A percentile compares a stretch with the other conserved stretches of the same genome.
These are phyloP conservation scores for Acromyrmex heyeri DNA, from an alignment of 1,140 invertebrate species.

Conservation along the genomic window DNA sequence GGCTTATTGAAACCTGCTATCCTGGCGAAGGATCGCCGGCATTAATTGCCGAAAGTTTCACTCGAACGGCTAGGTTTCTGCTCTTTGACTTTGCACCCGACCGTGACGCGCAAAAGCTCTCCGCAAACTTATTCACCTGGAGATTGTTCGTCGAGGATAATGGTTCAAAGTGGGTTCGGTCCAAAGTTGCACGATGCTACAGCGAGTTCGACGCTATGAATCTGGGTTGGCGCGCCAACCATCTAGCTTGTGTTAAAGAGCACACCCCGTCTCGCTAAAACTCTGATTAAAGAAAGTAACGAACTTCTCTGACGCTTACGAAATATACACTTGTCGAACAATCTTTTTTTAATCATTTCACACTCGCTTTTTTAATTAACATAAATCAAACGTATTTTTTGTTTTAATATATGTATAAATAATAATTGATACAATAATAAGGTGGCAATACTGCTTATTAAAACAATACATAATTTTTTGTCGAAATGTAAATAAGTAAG, in stretches of 20 bases:
- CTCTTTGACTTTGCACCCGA: conserved; percentile 59
- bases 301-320: background rate
- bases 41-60: conserved; percentile 61
- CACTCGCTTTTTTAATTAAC: background rate
- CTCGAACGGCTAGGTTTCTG: conserved; percentile 48
- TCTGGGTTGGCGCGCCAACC: conserved; percentile 45
- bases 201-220: conserved; percentile 47
- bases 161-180: conserved; percentile 43
- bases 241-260: conserved; percentile 44
- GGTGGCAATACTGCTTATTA: background rate
- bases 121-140: conserved; percentile 54
- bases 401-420: background rate
- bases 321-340: background rate
- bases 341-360: background rate
- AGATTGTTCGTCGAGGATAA: conserved; percentile 60
- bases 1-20: conserved; percentile 52
- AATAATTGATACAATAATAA: background rate
- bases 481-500: background rate
- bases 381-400: background rate
- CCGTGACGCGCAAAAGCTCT: conserved; percentile 56
- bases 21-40: conserved; percentile 6
- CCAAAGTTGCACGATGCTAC: conserved; percentile 55
- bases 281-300: conserved; percentile 35
- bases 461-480: background rate
- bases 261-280: conserved; percentile 9